phyloP scores from a whole-genome alignment of 2,888 invertebrate genomes.

The Drosophila diplacantha region DNA sequence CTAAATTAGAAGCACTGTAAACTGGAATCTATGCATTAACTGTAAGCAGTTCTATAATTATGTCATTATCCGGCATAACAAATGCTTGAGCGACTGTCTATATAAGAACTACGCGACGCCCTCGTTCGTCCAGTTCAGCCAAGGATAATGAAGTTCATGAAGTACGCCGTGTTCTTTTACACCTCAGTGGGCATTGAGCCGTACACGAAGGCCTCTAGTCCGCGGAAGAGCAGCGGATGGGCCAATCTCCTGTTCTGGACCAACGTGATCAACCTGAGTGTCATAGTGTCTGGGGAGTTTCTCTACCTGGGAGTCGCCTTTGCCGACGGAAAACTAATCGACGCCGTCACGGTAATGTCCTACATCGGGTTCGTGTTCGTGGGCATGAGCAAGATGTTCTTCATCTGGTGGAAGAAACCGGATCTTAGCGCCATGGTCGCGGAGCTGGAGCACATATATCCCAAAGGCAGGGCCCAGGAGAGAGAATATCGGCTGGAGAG shows the following conservation, averaged over 20 bases:
- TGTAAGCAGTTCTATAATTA: constrained; percentile 36
- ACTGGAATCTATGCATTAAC: constrained; percentile 15
- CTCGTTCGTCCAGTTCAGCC: background rate
- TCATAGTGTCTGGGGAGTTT: constrained; percentile 50
- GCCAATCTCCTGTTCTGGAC: constrained; percentile 49
- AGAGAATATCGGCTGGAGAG: constrained; percentile 37
- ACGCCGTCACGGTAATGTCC: constrained; percentile 67
- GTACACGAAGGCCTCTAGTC: constrained; percentile 33
- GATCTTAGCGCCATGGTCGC: constrained; percentile 54
- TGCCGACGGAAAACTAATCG: constrained; percentile 53
- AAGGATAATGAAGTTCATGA: constrained; percentile 56
- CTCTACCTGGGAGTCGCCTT: constrained; percentile 60
- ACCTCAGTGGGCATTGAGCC: constrained; percentile 58
- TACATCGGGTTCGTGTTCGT: constrained; percentile 71
- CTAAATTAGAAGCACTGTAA: constrained; percentile 28
- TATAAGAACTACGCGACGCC: constrained; percentile 30
- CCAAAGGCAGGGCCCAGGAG: constrained; percentile 40
- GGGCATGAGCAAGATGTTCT: constrained; percentile 67
- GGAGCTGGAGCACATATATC: constrained; percentile 59
- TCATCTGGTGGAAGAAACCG: constrained; percentile 63
- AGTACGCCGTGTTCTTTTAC: constrained; percentile 68
- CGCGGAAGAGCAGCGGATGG: constrained; percentile 13
- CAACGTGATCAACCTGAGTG: constrained; percentile 53
- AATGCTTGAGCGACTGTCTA: constrained; percentile 22
- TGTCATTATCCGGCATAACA: constrained; percentile 45